A percentile compares a stretch with the other conserved stretches of the same genome.
Evolutionary conservation across 2,888 invertebrate species (phyloP).

Genomic region (Lasiommata megera): DNA sequence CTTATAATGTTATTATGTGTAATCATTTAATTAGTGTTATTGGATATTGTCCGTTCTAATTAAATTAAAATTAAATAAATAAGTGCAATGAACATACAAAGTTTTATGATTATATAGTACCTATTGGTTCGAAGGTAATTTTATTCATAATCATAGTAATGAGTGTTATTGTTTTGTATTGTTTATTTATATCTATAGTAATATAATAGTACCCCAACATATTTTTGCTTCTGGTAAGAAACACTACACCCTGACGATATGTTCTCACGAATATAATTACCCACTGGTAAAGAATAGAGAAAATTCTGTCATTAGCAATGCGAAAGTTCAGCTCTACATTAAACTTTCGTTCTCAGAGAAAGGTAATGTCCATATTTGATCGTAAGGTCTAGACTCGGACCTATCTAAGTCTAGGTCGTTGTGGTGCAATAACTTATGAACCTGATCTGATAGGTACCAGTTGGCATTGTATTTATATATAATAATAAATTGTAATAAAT

Average conservation of each 20-base stretch:
- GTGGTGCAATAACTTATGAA: background rate
- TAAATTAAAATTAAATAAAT: too few species aligned
- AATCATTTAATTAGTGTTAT: too few species aligned
- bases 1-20: too few species aligned
- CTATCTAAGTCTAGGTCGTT: background rate
- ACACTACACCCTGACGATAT: background rate
- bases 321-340: constrained; percentile 29
- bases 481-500: too few species aligned
- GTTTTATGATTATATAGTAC: too few species aligned
- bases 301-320: constrained; percentile 22
- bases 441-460: background rate
- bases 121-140: too few species aligned
- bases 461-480: background rate
- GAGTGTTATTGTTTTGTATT: too few species aligned
- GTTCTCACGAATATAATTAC: constrained; percentile 34
- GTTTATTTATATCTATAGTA: too few species aligned
- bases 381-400: background rate
- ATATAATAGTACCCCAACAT: too few species aligned
- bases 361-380: constrained; percentile 23
- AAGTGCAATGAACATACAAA: too few species aligned
- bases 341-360: constrained; percentile 32
- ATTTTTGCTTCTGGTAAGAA: background rate
- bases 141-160: too few species aligned
- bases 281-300: constrained; percentile 22
- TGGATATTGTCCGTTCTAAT: too few species aligned